A percentile compares a stretch with the other conserved stretches of the same genome.
Evolutionary conservation across 2,888 invertebrate genomes (phyloP).

Genomic region (Phlogophora meticulosa): DNA sequence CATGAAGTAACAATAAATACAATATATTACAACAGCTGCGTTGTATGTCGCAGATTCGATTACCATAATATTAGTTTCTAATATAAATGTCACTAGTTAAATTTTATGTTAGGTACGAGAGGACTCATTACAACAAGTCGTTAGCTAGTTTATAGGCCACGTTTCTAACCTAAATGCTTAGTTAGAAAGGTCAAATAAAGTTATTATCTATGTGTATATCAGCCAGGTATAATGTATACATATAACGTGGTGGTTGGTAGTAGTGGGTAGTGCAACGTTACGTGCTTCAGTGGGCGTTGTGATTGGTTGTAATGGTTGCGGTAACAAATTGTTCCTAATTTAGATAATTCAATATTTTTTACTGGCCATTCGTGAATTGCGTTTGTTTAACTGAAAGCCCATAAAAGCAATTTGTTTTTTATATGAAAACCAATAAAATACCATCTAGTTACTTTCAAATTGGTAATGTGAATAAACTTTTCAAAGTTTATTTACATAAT

Average conservation of each 20-base stretch:
- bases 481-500: constrained; percentile 54
- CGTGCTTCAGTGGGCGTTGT: constrained; percentile 58
- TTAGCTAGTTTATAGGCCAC: constrained; percentile 35
- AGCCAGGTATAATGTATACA: constrained; percentile 15
- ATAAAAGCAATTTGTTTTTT: constrained; percentile 44
- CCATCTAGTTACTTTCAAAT: constrained; percentile 33
- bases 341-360: constrained; percentile 66
- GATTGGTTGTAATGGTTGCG: constrained; percentile 61
- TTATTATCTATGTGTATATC: constrained; percentile 51
- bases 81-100: constrained; percentile 52
- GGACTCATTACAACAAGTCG: constrained; percentile 42
- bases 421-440: constrained; percentile 41
- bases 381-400: constrained; percentile 44
- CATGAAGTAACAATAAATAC: constrained; percentile 2
- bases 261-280: constrained; percentile 37
- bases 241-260: constrained; percentile 30
- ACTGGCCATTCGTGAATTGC: constrained; percentile 36
- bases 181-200: constrained; percentile 49
- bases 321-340: constrained; percentile 65
- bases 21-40: constrained; percentile 24
- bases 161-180: constrained; percentile 40
- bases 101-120: constrained; percentile 31
- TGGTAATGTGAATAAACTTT: constrained; percentile 34
- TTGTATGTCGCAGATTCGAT: constrained; percentile 29
- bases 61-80: constrained; percentile 43